Evolutionary conservation across 2,888 invertebrate species (phyloP).

Genomic region (Dyspetes luteomarginatus): DNA sequence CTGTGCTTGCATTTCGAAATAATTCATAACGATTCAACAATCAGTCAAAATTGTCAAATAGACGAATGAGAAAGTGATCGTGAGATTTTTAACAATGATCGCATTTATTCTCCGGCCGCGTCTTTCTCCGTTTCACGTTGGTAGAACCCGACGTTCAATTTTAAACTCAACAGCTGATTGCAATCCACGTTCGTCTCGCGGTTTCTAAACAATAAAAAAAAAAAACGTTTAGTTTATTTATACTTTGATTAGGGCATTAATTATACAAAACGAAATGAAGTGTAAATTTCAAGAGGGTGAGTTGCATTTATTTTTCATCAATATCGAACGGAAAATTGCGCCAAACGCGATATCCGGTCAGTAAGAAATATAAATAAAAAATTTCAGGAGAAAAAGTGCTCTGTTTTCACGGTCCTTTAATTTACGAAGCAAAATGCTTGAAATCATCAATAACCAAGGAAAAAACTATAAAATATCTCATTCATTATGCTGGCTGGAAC

Average conservation of each 20-base stretch:
- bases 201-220: neutral
- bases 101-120: neutral
- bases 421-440: slow-evolving; percentile 98
- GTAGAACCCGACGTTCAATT: neutral
- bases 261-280: slow-evolving; percentile 37
- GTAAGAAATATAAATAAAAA: neutral
- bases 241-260: neutral
- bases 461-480: slow-evolving; percentile 94
- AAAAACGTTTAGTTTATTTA: neutral
- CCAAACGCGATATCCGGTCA: neutral
- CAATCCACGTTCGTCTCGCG: neutral
- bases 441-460: slow-evolving; percentile 93
- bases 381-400: slow-evolving; percentile 92
- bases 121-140: neutral
- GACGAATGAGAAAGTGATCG: neutral
- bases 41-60: neutral
- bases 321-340: neutral
- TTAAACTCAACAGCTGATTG: neutral
- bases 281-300: slow-evolving; percentile 61
- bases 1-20: neutral
- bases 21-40: neutral
- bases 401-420: slow-evolving; percentile 97
- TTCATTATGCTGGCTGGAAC: slow-evolving; percentile 99
- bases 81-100: neutral
- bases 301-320: neutral